Conservation (phyloP, 2,888 invertebrate genomes). For the Emmelina monodactyla region DNA sequence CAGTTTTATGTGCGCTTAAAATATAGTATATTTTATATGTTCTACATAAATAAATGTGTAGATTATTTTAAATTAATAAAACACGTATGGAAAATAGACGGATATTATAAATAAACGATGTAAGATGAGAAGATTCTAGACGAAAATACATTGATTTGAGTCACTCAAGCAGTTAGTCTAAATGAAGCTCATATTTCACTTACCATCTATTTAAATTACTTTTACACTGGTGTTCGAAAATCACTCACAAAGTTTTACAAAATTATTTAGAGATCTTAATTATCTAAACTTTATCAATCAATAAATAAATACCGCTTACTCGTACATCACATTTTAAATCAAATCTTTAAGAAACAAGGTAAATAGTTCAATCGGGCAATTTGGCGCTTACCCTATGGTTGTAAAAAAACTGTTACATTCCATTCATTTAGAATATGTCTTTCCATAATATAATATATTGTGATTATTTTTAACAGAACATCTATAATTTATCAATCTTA, state of each 20-base stretch:
- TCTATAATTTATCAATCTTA: constrained; percentile 28
- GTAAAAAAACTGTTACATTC: too few relatives aligned
- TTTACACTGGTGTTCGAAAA: constrained; percentile 1
- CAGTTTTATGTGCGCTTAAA: constrained; percentile 54
- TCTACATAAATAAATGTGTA: background rate
- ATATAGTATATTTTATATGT: constrained; percentile 18
- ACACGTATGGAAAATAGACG: too few relatives aligned
- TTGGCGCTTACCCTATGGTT: too few relatives aligned
- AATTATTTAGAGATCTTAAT: background rate
- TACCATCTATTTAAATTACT: constrained; percentile 42
- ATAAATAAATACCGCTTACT: too few relatives aligned
- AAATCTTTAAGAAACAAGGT: too few relatives aligned
- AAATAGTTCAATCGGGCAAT: too few relatives aligned
- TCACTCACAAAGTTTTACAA: constrained; percentile 1
- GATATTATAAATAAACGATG: too few relatives aligned
- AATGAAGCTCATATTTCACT: constrained; percentile 64
- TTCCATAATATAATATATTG: too few relatives aligned
- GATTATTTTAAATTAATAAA: background rate
- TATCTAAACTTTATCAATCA: too few relatives aligned
- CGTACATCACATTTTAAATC: too few relatives aligned
- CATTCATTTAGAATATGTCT: too few relatives aligned
- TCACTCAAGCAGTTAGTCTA: constrained; percentile 56
- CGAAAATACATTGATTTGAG: constrained; percentile 44
- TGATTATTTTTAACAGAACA: constrained; percentile 24
- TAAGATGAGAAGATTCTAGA: background rate